Evolutionary conservation across 2,888 invertebrate genomes (phyloP).

Genomic region (Harpagoxenus sublaevis): DNA sequence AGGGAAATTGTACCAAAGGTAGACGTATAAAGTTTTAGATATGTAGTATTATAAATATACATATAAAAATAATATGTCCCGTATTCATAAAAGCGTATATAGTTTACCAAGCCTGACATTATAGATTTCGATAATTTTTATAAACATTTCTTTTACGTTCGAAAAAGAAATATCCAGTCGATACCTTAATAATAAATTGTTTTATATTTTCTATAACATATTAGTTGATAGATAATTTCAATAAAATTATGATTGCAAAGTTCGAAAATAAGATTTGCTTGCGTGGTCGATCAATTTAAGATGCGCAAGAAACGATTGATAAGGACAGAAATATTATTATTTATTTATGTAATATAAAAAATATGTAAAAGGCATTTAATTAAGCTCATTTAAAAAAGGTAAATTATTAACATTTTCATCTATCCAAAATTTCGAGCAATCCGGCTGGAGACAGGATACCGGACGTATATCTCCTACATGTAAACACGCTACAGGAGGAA

Average conservation of each 20-base stretch:
- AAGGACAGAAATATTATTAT: constrained; percentile 64
- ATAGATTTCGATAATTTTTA: constrained; percentile 30
- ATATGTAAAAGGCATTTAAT: constrained; percentile 68
- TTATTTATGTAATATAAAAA: constrained; percentile 76
- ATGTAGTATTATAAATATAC: constrained; percentile 59
- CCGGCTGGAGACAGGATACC: constrained; percentile 43
- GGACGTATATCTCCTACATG: constrained; percentile 28
- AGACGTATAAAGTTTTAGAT: constrained; percentile 72
- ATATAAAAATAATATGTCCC: constrained; percentile 60
- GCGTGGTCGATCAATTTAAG: background rate
- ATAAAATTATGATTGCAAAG: background rate
- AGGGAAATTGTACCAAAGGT: constrained; percentile 83
- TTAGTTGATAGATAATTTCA: background rate
- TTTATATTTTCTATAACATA: constrained; percentile 16
- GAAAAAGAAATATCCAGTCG: constrained; percentile 27
- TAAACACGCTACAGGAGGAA: constrained; percentile 65
- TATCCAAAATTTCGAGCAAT: constrained; percentile 68
- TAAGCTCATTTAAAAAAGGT: constrained; percentile 41
- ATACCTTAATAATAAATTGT: background rate
- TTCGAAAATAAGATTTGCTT: constrained; percentile 4
- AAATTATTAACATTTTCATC: constrained; percentile 69
- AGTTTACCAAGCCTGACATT: constrained; percentile 23
- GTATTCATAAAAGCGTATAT: constrained; percentile 29
- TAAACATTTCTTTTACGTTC: constrained; percentile 35
- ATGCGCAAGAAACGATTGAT: background rate